Percentiles rank a stretch among this genome's conserved stretches.
Evolutionary conservation across 2,113 vertebrate species (phyloP).

Genomic region (Plotosus lineatus): DNA sequence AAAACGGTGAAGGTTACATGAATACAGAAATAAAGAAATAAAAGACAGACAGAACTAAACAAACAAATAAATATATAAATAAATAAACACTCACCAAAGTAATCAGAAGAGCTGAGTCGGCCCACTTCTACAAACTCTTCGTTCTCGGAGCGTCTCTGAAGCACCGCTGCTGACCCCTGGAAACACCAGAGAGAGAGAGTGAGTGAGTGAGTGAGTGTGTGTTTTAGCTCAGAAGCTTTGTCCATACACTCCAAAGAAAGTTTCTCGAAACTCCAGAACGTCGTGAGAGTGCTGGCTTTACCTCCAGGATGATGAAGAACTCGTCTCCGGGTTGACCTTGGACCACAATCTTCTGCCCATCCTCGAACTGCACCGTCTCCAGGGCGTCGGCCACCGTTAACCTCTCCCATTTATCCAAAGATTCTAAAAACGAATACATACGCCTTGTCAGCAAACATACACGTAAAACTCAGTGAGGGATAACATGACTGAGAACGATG

Average conservation of each 20-base stretch:
- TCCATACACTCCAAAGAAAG: neutral
- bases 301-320: constrained; percentile 99
- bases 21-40: too few relatives aligned
- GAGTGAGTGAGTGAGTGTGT: neutral
- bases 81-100: constrained; percentile 85
- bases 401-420: constrained; percentile 98
- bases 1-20: too few relatives aligned
- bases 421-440: constrained; percentile 73
- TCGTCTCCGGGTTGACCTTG: constrained; percentile 98
- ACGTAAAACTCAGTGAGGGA: too few relatives aligned
- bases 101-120: constrained; percentile 94
- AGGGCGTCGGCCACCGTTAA: constrained; percentile 95
- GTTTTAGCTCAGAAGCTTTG: neutral
- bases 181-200: constrained; percentile 25
- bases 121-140: constrained; percentile 99
- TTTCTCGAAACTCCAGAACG: neutral
- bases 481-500: neutral
- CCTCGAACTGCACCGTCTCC: constrained; percentile 97
- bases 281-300: constrained; percentile 49
- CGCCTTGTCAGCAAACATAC: neutral
- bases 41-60: too few relatives aligned
- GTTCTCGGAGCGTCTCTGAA: constrained; percentile 94
- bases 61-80: neutral
- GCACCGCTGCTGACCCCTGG: constrained; percentile 92
- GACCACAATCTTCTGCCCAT: constrained; percentile 98